phyloP scores from a whole-genome alignment of 2,888 invertebrate species.

The Teleiodes luculella region DNA sequence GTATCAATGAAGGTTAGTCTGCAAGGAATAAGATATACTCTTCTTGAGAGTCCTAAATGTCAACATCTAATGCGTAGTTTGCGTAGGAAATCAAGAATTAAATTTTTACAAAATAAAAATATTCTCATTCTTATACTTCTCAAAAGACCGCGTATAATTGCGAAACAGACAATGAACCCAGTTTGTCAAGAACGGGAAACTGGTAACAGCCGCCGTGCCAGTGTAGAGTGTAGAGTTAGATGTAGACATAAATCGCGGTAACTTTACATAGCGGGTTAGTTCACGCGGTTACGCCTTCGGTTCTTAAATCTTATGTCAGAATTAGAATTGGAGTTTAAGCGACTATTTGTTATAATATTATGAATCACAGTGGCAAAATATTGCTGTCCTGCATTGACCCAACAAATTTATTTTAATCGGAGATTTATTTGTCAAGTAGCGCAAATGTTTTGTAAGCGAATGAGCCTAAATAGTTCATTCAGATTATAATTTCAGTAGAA shows the following conservation, averaged over 20 bases:
- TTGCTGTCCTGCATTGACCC: background rate
- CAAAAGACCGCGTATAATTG: background rate
- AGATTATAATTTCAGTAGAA: too few species aligned
- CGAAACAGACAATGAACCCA: background rate
- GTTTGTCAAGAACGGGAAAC: constrained; percentile 3
- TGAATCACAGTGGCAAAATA: constrained; percentile 5
- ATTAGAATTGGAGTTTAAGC: constrained; percentile 2
- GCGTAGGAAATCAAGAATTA: too few species aligned
- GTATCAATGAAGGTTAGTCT: too few species aligned
- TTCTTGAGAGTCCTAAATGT: too few species aligned
- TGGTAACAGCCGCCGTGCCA: background rate
- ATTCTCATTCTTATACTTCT: too few species aligned
- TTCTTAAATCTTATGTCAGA: constrained; percentile 3
- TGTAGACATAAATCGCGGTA: constrained; percentile 4
- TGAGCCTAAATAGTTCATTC: too few species aligned
- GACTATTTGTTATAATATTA: constrained; percentile 1
- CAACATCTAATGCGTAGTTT: too few species aligned
- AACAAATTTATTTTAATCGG: background rate
- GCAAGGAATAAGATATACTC: too few species aligned
- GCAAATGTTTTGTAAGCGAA: too few species aligned
- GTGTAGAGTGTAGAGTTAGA: constrained; percentile 1
- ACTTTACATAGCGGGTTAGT: constrained; percentile 1
- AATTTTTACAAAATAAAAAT: too few species aligned
- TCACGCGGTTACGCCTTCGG: constrained; percentile 1
- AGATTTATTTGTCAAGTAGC: background rate